phyloP scores from a whole-genome alignment of 2,797 vertebrate genomes.

The Sandelia bainsii region DNA sequence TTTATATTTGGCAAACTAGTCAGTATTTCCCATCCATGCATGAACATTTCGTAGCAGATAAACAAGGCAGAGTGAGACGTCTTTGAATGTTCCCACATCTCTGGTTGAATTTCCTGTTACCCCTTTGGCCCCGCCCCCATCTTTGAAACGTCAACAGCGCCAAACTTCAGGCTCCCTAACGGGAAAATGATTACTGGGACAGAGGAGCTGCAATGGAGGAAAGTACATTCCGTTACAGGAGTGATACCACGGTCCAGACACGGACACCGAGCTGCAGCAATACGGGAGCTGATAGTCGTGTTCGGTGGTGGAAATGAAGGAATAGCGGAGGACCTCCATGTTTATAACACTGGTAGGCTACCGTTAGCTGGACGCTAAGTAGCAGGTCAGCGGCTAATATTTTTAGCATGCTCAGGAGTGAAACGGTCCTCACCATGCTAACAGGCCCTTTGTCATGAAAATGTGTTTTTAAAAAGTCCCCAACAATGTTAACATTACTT shows the following conservation, averaged over 20 bases:
- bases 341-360: conserved; percentile 94
- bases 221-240: conserved; percentile 90
- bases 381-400: conserved; percentile 68
- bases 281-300: conserved; percentile 93
- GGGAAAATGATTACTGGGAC: conserved; percentile 64
- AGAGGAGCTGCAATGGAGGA: conserved; percentile 86
- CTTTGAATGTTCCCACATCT: background rate
- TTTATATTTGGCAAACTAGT: background rate
- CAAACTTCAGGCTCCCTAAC: conserved; percentile 59
- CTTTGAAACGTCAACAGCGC: conserved; percentile 75
- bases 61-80: conserved; percentile 45
- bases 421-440: background rate
- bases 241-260: conserved; percentile 93
- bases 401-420: conserved; percentile 68
- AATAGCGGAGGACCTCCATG: conserved; percentile 94
- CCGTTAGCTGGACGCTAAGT: conserved; percentile 55
- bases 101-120: background rate
- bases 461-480: background rate
- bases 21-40: background rate
- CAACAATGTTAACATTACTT: fast-evolving
- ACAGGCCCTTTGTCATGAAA: fast-evolving
- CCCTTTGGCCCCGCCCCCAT: conserved; percentile 44
- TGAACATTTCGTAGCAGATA: background rate
- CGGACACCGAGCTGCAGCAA: conserved; percentile 94
- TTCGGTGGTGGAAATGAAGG: conserved; percentile 98